Evolutionary conservation across 1,140 invertebrate genomes (phyloP).

Genomic region (Bilobella aurantiaca): DNA sequence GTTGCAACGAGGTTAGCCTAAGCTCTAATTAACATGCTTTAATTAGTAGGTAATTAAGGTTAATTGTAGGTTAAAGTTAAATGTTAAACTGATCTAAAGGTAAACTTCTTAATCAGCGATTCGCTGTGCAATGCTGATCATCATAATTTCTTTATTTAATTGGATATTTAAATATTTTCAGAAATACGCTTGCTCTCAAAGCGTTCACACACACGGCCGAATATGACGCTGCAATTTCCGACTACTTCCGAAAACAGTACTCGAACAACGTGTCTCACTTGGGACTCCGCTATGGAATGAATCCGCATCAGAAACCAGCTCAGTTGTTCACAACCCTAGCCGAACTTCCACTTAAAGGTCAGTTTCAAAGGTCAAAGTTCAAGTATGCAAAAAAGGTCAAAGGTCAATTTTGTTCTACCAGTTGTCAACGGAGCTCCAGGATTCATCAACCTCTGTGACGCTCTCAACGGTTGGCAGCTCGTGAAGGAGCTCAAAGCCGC

Average conservation of each 20-base stretch:
- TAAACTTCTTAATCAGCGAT: too few species aligned
- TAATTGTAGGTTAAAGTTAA: too few species aligned
- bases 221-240: constrained; percentile 88
- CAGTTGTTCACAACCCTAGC: constrained; percentile 75
- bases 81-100: too few species aligned
- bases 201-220: constrained; percentile 92
- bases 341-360: constrained; percentile 69
- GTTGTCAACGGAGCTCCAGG: constrained; percentile 91
- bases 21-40: too few species aligned
- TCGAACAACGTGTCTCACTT: constrained; percentile 64
- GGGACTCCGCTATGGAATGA: constrained; percentile 89
- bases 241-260: constrained; percentile 89
- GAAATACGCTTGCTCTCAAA: constrained; percentile 68
- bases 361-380: not conserved
- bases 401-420: constrained; percentile 10
- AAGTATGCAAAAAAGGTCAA: not conserved
- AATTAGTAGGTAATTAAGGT: too few species aligned
- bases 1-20: constrained; percentile 56
- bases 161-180: too few species aligned
- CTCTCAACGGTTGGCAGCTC: constrained; percentile 92
- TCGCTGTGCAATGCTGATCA: too few species aligned
- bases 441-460: constrained; percentile 96
- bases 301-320: constrained; percentile 94
- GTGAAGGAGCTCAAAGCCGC: constrained; percentile 76
- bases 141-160: too few species aligned